These are phyloP conservation scores for Formicarius rufipectus DNA, from an alignment of 2,113 vertebrate genomes.

Conservation along the genomic window DNA sequence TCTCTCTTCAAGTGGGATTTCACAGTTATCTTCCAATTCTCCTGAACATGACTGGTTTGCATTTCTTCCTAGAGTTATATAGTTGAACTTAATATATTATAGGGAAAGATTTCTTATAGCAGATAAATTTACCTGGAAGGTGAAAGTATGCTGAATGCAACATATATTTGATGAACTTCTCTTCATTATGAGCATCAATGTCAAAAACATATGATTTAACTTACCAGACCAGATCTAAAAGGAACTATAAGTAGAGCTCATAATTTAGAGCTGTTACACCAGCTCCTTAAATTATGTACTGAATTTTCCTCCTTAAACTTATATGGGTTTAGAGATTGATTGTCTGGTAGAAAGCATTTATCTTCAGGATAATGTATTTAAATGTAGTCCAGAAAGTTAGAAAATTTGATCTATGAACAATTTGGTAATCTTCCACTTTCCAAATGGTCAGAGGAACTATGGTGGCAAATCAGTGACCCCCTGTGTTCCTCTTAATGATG, in stretches of 20 bases:
- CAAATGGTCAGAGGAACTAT: not conserved
- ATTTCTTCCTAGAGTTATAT: not conserved
- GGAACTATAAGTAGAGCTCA: conserved; percentile 6
- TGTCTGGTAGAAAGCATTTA: not conserved
- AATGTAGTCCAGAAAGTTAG: not conserved
- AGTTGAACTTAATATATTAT: not conserved
- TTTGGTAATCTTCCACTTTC: not conserved
- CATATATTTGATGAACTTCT: not conserved
- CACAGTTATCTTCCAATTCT: not conserved
- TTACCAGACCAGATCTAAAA: conserved; percentile 23
- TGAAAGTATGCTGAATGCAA: conserved; percentile 2
- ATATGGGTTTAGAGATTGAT: not conserved
- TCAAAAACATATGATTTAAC: conserved; percentile 19
- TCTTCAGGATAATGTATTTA: not conserved
- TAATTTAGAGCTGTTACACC: conserved; percentile 34
- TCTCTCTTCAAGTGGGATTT: not conserved
- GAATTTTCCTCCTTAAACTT: conserved; percentile 26
- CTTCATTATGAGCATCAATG: not conserved
- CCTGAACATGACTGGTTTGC: not conserved
- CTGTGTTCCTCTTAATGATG: not conserved
- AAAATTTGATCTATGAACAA: not conserved
- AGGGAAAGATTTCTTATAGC: not conserved
- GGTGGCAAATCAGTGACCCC: not conserved
- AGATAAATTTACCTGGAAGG: conserved; percentile 29
- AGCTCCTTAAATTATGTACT: conserved; percentile 16